A percentile compares a stretch with the other conserved stretches of the same genome.
Evolutionary conservation across 2,888 invertebrate species (phyloP).

Genomic region (Geophilus truncorum): DNA sequence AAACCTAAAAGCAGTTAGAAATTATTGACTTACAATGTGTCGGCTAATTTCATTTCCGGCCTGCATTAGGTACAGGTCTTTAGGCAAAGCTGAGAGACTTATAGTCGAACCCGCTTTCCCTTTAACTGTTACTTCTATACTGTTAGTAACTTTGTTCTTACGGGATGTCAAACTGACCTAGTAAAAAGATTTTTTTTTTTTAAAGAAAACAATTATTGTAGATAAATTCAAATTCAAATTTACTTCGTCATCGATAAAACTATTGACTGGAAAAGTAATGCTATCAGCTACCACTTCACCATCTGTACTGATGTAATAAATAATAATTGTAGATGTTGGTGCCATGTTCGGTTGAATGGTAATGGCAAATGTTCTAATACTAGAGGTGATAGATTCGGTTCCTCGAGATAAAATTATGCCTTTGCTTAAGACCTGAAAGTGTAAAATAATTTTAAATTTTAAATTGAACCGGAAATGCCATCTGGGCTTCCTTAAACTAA

Average conservation of each 20-base stretch:
- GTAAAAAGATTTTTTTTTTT: slow-evolving; percentile 29
- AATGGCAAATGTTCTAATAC: slow-evolving; percentile 50
- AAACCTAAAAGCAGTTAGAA: neutral
- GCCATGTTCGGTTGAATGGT: slow-evolving; percentile 57
- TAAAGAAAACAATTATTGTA: no score
- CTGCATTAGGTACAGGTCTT: slow-evolving; percentile 86
- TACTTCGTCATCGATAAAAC: slow-evolving; percentile 85
- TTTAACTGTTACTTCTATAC: slow-evolving; percentile 86
- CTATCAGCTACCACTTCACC: slow-evolving; percentile 87
- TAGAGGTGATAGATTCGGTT: slow-evolving; percentile 74
- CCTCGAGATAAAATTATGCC: slow-evolving; percentile 81
- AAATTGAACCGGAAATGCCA: no score
- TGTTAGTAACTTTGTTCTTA: slow-evolving; percentile 85
- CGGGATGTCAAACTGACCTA: slow-evolving; percentile 59
- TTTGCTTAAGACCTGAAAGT: slow-evolving; percentile 67
- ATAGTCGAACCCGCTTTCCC: slow-evolving; percentile 94
- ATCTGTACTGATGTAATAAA: slow-evolving; percentile 73
- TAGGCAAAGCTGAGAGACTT: slow-evolving; percentile 82
- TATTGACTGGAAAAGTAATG: slow-evolving; percentile 93
- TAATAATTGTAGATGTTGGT: slow-evolving; percentile 82
- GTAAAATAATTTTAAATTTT: neutral
- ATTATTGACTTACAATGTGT: slow-evolving; percentile 38
- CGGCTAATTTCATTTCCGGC: slow-evolving; percentile 70
- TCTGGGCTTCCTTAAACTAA: no score
- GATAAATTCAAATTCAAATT: slow-evolving; percentile 40